Evolutionary conservation across 2,113 vertebrate genomes (phyloP).

Genomic region (Pseudopipra pipra): DNA sequence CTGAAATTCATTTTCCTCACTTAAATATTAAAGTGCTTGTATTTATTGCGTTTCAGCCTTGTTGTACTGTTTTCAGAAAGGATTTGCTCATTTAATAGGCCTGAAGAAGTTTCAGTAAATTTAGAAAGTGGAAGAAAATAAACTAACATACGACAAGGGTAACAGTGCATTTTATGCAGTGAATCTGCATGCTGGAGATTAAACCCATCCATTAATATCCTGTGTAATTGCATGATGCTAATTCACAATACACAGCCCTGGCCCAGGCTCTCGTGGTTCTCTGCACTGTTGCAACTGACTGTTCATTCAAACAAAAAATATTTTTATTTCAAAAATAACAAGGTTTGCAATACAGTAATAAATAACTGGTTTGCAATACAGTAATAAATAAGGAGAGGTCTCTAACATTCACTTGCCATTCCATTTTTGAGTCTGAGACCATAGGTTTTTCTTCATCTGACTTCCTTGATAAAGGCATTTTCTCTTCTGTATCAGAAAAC

Average conservation of each 20-base stretch:
- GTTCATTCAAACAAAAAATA: neutral
- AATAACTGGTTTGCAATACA: neutral
- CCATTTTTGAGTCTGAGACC: neutral
- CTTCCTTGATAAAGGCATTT: neutral
- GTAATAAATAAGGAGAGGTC: neutral
- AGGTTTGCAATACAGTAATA: neutral
- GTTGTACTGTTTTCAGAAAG: slow-evolving; percentile 13
- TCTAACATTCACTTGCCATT: neutral
- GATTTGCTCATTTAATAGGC: slow-evolving; percentile 17
- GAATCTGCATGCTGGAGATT: neutral
- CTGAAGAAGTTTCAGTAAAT: slow-evolving; percentile 6
- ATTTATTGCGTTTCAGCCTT: slow-evolving; percentile 55
- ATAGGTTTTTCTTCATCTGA: neutral
- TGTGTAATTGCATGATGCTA: neutral
- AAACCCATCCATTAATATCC: slow-evolving; percentile 13
- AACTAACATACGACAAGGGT: neutral
- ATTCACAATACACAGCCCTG: neutral
- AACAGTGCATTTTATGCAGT: neutral
- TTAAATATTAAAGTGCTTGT: slow-evolving; percentile 63
- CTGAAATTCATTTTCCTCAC: slow-evolving; percentile 51
- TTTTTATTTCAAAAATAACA: neutral
- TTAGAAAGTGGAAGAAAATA: slow-evolving; percentile 5
- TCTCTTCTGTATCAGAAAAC: neutral
- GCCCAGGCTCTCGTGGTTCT: neutral
- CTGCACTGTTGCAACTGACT: neutral